Percentiles rank a stretch among this genome's conserved stretches.
Evolutionary conservation across 2,113 vertebrate genomes (phyloP).

Genomic region (Scytalopus superciliaris): DNA sequence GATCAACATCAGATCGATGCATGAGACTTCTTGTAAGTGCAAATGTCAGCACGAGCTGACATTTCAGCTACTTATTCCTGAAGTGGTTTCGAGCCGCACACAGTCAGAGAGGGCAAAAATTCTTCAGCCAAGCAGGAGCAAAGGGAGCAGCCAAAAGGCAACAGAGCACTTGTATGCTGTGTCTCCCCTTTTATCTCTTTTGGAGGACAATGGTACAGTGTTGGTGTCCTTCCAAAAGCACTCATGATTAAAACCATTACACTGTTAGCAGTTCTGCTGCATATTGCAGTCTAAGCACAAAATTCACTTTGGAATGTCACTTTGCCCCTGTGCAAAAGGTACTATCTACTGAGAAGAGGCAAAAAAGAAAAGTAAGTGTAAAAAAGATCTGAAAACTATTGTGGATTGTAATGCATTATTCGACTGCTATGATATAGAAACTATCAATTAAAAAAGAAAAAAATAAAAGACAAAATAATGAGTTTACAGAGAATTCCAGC

Average conservation of each 20-base stretch:
- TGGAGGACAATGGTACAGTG: neutral
- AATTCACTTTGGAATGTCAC: neutral
- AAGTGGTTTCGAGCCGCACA: neutral
- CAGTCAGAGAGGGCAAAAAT: neutral
- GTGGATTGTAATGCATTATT: neutral
- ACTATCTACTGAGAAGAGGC: neutral
- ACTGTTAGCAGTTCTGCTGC: neutral
- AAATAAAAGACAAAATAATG: neutral
- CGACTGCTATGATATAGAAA: accelerated
- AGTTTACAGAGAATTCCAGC: neutral
- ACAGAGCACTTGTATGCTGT: neutral
- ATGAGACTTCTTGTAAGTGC: neutral
- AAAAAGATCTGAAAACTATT: neutral
- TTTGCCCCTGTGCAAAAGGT: neutral
- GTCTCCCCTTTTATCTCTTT: neutral
- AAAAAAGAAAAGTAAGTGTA: neutral
- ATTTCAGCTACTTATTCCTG: neutral
- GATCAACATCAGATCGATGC: neutral
- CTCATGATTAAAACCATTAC: neutral
- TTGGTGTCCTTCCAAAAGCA: conserved; percentile 7
- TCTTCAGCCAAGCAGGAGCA: neutral
- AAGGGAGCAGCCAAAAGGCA: neutral
- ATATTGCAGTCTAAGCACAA: neutral
- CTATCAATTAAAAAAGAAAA: neutral
- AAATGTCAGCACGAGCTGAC: neutral